Percentiles rank a stretch among this genome's conserved stretches.
phyloP scores from a whole-genome alignment of 2,797 vertebrate species.

The Menidia menidia region DNA sequence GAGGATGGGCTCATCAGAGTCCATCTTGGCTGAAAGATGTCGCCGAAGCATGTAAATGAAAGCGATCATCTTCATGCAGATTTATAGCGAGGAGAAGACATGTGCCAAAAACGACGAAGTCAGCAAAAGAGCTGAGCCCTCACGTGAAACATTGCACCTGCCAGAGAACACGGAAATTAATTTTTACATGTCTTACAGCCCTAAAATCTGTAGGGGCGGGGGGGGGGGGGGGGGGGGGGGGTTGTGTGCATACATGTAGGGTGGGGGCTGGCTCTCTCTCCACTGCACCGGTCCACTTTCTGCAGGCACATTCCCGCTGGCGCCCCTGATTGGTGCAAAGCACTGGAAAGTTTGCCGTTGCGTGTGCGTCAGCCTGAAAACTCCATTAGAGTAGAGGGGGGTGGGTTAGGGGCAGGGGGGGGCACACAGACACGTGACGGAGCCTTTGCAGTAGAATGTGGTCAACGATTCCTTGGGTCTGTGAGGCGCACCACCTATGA shows the following conservation, averaged over 20 bases:
- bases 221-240: background rate
- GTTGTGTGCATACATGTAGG: background rate
- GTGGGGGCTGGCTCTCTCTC: constrained; percentile 20
- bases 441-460: constrained; percentile 55
- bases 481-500: constrained; percentile 55
- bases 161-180: constrained; percentile 45
- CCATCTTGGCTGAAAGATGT: constrained; percentile 55
- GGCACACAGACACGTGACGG: constrained; percentile 35
- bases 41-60: constrained; percentile 57
- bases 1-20: constrained; percentile 40
- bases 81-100: constrained; percentile 44
- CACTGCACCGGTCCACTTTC: constrained; percentile 46
- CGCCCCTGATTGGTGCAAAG: constrained; percentile 66
- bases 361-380: constrained; percentile 71
- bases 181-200: constrained; percentile 46
- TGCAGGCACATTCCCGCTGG: constrained; percentile 42
- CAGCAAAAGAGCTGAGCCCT: constrained; percentile 60
- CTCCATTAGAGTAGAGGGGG: constrained; percentile 21
- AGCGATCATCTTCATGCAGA: constrained; percentile 44
- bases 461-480: constrained; percentile 45
- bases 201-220: constrained; percentile 19
- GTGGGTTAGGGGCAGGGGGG: constrained; percentile 25
- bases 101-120: constrained; percentile 65
- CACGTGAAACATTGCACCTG: constrained; percentile 46
- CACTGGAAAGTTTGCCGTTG: constrained; percentile 69